phyloP scores from a whole-genome alignment of 2,888 invertebrate species.

The Tethea ocularis region DNA sequence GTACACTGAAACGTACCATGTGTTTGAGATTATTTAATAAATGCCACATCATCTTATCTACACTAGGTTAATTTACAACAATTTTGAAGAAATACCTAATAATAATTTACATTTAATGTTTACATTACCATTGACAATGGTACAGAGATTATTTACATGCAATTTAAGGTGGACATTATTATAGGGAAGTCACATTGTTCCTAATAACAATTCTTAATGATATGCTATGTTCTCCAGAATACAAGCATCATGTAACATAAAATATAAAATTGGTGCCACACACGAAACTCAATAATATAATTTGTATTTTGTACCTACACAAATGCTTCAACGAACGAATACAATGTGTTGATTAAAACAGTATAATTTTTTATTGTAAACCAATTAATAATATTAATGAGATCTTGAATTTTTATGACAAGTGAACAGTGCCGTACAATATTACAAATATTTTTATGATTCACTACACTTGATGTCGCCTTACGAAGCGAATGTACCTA shows the following conservation, averaged over 20 bases:
- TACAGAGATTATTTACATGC: too few relatives aligned
- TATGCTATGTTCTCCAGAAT: constrained; percentile 27
- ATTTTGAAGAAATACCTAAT: constrained; percentile 25
- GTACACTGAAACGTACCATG: constrained; percentile 50
- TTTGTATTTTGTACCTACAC: constrained; percentile 22
- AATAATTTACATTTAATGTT: constrained; percentile 12
- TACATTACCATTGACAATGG: not conserved
- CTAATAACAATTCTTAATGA: constrained; percentile 25
- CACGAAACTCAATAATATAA: constrained; percentile 12
- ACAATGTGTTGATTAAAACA: constrained; percentile 2
- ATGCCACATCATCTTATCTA: constrained; percentile 52
- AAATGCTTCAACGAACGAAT: constrained; percentile 17
- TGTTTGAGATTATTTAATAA: constrained; percentile 59
- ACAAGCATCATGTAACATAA: constrained; percentile 23
- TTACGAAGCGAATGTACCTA: not conserved
- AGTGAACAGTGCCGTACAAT: constrained; percentile 36
- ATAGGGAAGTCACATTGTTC: not conserved
- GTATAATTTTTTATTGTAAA: constrained; percentile 20
- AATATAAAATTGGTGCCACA: constrained; percentile 20
- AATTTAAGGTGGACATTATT: too few relatives aligned
- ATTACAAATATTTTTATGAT: constrained; percentile 3
- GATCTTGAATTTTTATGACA: constrained; percentile 55
- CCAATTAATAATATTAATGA: constrained; percentile 56
- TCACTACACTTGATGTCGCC: not conserved
- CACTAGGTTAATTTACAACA: constrained; percentile 38